phyloP scores from a whole-genome alignment of 1,140 invertebrate species.

The Drosophila miranda region DNA sequence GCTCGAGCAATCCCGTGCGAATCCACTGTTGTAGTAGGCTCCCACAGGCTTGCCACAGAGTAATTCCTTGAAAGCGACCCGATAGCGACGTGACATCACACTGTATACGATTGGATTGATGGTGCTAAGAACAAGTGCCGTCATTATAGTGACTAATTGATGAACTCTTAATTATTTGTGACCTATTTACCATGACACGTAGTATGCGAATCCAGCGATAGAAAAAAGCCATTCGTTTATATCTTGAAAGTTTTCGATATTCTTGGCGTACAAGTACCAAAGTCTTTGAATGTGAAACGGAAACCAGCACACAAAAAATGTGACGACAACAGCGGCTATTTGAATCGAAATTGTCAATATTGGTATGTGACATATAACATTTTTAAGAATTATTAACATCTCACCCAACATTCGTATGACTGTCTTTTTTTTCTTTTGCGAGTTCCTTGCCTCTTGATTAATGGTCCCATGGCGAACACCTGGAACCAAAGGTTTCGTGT shows the following conservation, averaged over 20 bases:
- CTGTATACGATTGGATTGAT: slow-evolving; percentile 96
- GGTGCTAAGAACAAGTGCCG: slow-evolving; percentile 83
- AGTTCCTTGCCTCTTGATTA: slow-evolving; percentile 86
- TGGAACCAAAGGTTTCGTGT: slow-evolving; percentile 17
- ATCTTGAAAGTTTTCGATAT: slow-evolving; percentile 85
- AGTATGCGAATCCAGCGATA: slow-evolving; percentile 92
- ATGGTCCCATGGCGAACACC: slow-evolving; percentile 84
- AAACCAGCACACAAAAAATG: slow-evolving; percentile 98
- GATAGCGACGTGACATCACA: slow-evolving; percentile 93
- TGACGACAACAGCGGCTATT: slow-evolving; percentile 95
- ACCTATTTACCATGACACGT: slow-evolving; percentile 86
- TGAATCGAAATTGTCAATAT: neutral
- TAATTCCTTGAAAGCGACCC: slow-evolving; percentile 90
- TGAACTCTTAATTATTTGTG: neutral
- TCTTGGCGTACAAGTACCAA: slow-evolving; percentile 87
- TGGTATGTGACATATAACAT: neutral
- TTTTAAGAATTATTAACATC: slow-evolving; percentile 24
- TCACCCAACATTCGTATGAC: slow-evolving; percentile 93
- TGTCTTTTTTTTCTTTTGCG: slow-evolving; percentile 87
- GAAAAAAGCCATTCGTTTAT: slow-evolving; percentile 92
- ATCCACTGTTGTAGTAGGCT: slow-evolving; percentile 82
- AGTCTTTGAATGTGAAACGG: slow-evolving; percentile 97
- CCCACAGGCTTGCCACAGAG: slow-evolving; percentile 84
- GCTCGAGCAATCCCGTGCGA: slow-evolving; percentile 84
- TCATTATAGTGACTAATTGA: too few species aligned